A percentile compares a stretch with the other conserved stretches of the same genome.
Evolutionary conservation across 2,113 vertebrate species (phyloP).

Genomic region (Lipophrys pholis): DNA sequence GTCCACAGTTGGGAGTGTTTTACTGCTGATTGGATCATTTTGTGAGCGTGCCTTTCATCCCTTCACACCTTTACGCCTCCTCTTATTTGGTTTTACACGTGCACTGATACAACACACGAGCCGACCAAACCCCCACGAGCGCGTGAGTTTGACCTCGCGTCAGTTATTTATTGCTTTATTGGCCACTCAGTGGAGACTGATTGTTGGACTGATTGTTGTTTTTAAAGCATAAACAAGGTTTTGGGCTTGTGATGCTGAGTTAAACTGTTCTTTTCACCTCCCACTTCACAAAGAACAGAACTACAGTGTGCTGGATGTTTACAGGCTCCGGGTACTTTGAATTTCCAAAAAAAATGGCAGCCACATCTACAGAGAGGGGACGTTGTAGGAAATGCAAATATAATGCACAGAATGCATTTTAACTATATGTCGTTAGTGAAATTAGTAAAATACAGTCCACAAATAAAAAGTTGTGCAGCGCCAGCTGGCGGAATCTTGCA

Average conservation of each 20-base stretch:
- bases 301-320: not conserved
- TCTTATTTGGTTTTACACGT: constrained; percentile 29
- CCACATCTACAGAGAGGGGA: too few relatives aligned
- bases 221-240: constrained; percentile 13
- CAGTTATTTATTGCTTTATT: constrained; percentile 25
- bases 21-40: constrained; percentile 69
- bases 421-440: too few relatives aligned
- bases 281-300: not conserved
- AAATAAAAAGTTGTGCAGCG: too few relatives aligned
- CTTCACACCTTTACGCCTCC: constrained; percentile 17
- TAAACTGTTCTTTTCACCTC: not conserved
- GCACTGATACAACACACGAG: constrained; percentile 24
- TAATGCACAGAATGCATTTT: too few relatives aligned
- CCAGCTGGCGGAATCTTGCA: too few relatives aligned
- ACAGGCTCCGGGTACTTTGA: not conserved
- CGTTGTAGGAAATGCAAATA: too few relatives aligned
- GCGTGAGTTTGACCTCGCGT: constrained; percentile 9
- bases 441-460: too few relatives aligned
- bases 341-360: not conserved
- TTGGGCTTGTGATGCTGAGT: not conserved
- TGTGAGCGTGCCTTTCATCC: constrained; percentile 15
- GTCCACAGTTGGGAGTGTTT: constrained; percentile 53
- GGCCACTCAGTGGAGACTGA: not conserved
- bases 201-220: not conserved
- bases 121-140: not conserved